phyloP scores from a whole-genome alignment of 2,113 vertebrate species.

The Phaethornis superciliosus region DNA sequence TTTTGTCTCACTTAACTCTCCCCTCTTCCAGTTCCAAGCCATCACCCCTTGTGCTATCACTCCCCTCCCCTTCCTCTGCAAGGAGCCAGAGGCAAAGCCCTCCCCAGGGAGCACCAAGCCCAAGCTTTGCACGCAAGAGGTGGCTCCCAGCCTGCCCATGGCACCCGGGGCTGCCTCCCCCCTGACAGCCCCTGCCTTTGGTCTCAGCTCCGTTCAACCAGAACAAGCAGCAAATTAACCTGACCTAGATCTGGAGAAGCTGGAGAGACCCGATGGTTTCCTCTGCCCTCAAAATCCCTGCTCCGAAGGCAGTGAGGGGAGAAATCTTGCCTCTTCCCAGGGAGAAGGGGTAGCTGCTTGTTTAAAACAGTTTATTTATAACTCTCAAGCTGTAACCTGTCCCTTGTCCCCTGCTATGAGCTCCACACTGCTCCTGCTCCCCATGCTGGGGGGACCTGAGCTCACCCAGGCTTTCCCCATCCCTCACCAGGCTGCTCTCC shows the following conservation, averaged over 20 bases:
- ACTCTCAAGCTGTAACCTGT: not conserved
- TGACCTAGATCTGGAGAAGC: constrained; percentile 50
- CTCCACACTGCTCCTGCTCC: not conserved
- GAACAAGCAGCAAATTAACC: constrained; percentile 11
- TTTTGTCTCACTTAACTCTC: no score
- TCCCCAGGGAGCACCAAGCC: not conserved
- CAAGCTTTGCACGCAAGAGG: accelerated
- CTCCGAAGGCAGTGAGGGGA: not conserved
- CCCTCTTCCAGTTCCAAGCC: no score
- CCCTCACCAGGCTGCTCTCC: not conserved
- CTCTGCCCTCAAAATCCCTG: not conserved
- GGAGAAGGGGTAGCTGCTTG: not conserved
- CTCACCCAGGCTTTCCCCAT: not conserved
- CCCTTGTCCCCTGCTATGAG: not conserved
- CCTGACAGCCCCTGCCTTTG: not conserved
- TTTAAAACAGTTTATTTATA: not conserved
- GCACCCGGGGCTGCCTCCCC: not conserved
- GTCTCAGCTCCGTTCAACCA: not conserved
- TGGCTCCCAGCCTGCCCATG: not conserved
- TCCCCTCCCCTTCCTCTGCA: not conserved
- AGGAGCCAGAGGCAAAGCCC: not conserved
- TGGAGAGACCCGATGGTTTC: not conserved
- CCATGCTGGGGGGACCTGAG: not conserved
- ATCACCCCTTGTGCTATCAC: no score
- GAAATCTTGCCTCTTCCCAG: not conserved